A percentile compares a stretch with the other conserved stretches of the same genome.
These are phyloP conservation scores for Nasua narica DNA, from an alignment of 2,797 vertebrate species.

Conservation along the genomic window DNA sequence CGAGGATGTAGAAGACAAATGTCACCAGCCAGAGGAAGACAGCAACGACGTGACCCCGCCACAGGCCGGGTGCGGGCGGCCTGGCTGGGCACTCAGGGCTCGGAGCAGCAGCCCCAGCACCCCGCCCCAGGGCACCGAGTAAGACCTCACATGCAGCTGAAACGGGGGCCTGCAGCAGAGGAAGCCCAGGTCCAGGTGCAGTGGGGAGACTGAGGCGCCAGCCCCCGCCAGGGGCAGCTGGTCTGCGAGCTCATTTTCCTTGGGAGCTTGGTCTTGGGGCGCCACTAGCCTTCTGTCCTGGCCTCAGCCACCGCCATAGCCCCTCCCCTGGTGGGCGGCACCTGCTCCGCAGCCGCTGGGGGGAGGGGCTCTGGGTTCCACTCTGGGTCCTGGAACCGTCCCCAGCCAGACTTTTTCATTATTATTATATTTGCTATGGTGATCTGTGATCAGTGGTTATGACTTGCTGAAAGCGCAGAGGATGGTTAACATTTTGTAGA, in stretches of 20 bases:
- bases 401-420: background rate
- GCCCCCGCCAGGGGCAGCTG: background rate
- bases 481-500: background rate
- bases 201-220: background rate
- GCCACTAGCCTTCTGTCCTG: too few species aligned
- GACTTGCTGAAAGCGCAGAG: background rate
- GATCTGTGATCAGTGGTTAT: background rate
- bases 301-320: too few species aligned
- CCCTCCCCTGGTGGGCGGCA: too few species aligned
- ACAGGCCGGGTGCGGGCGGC: conserved; percentile 71
- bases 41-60: conserved; percentile 94
- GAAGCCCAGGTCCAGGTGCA: too few species aligned
- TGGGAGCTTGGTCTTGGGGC: background rate
- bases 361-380: background rate
- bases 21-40: conserved; percentile 92
- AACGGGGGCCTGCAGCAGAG: too few species aligned
- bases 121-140: too few species aligned
- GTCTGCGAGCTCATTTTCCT: background rate
- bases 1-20: conserved; percentile 85
- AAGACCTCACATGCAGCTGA: too few species aligned
- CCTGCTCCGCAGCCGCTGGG: too few species aligned
- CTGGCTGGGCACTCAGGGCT: conserved; percentile 86
- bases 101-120: conserved; percentile 90
- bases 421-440: background rate
- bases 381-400: too few species aligned